A percentile compares a stretch with the other conserved stretches of the same genome.
Evolutionary conservation across 1,140 invertebrate genomes (phyloP).

Genomic region (Plectrocnemia conspersa): DNA sequence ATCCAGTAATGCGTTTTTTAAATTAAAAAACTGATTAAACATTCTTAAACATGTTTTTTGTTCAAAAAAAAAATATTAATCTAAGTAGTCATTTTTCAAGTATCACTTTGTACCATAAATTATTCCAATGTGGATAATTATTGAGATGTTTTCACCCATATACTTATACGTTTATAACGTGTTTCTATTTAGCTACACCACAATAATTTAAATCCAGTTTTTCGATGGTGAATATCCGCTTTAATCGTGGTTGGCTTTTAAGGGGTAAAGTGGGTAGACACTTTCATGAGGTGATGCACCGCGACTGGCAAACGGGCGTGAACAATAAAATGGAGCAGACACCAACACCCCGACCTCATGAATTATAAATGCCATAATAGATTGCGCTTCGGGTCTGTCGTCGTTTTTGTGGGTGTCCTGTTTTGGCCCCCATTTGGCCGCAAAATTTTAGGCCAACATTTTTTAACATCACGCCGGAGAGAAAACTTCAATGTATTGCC

Average conservation of each 20-base stretch:
- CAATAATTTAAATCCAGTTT: too few species aligned
- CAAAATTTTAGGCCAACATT: background rate
- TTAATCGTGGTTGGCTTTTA: too few species aligned
- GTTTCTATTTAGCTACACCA: background rate
- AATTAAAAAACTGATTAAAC: too few species aligned
- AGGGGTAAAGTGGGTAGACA: conserved; percentile 21
- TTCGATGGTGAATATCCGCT: too few species aligned
- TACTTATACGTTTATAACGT: background rate
- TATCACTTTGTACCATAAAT: too few species aligned
- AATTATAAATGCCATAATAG: conserved; percentile 36
- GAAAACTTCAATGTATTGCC: background rate
- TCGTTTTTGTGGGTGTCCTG: conserved; percentile 23
- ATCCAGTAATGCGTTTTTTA: too few species aligned
- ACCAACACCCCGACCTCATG: conserved; percentile 26
- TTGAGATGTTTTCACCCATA: too few species aligned
- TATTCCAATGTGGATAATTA: too few species aligned
- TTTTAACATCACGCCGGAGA: background rate
- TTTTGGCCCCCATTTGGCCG: background rate
- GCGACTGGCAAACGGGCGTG: background rate
- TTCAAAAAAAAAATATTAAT: too few species aligned
- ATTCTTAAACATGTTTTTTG: too few species aligned
- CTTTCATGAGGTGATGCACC: conserved; percentile 24
- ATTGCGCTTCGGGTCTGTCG: conserved; percentile 28
- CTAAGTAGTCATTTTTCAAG: too few species aligned
- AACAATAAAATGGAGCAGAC: conserved; percentile 6